phyloP scores from a whole-genome alignment of 2,797 vertebrate genomes.

The Helostoma temminkii region DNA sequence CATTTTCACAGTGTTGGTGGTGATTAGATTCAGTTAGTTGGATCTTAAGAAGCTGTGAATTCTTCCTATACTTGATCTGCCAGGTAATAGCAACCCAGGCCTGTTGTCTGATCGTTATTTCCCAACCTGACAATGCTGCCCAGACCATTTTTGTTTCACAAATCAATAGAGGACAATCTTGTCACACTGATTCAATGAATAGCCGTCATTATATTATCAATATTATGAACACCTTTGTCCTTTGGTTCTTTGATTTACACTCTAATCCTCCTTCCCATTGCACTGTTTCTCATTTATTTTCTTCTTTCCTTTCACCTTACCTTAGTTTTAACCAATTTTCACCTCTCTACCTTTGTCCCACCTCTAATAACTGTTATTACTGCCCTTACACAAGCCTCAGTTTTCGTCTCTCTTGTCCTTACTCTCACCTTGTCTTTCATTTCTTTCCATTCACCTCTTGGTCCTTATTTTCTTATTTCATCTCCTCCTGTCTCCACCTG shows the following conservation, averaged over 20 bases:
- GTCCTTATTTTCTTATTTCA: conserved; percentile 38
- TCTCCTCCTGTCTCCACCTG: conserved; percentile 6
- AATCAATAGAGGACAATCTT: conserved; percentile 12
- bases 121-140: neutral
- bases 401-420: conserved; percentile 17
- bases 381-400: conserved; percentile 20
- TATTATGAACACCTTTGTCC: conserved; percentile 23
- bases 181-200: conserved; percentile 10
- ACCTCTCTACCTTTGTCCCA: conserved; percentile 21
- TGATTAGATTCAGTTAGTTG: neutral
- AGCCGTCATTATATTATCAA: conserved; percentile 15
- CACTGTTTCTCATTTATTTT: conserved; percentile 20
- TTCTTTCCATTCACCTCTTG: conserved; percentile 16
- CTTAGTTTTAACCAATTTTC: conserved; percentile 35
- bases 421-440: conserved; percentile 17
- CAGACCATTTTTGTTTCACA: conserved; percentile 3
- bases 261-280: conserved; percentile 9
- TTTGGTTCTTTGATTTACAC: conserved; percentile 18
- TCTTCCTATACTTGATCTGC: neutral
- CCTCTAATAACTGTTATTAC: conserved; percentile 48
- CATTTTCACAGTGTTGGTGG: neutral
- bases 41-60: neutral
- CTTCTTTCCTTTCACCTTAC: conserved; percentile 12
- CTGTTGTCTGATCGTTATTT: neutral
- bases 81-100: neutral